Conservation (phyloP, 2,888 invertebrate genomes). For the Calameuta filiformis region DNA sequence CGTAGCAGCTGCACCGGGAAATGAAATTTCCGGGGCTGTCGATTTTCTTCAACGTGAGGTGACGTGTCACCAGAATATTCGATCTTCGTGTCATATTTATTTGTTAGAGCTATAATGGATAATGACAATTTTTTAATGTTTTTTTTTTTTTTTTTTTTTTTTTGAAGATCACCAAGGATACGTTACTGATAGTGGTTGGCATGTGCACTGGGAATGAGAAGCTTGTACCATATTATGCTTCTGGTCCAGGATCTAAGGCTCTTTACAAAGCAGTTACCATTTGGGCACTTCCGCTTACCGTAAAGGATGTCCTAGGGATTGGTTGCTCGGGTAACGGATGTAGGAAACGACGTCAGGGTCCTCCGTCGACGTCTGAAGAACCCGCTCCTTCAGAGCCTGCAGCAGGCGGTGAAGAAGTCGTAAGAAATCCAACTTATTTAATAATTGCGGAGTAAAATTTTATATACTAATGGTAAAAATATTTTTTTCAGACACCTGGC, state of each 20-base stretch:
- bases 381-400: no score
- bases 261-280: slow-evolving; percentile 31
- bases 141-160: background rate
- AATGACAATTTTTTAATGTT: background rate
- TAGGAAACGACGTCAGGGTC: slow-evolving; percentile 17
- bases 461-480: background rate
- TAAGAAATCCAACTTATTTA: background rate
- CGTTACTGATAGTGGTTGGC: slow-evolving; percentile 40
- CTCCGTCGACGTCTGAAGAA: no score
- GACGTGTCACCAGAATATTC: slow-evolving; percentile 1
- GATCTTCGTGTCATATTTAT: background rate
- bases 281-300: slow-evolving; percentile 34
- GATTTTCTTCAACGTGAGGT: slow-evolving; percentile 42
- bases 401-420: no score
- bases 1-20: slow-evolving; percentile 30
- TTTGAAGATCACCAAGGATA: slow-evolving; percentile 27
- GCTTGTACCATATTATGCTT: slow-evolving; percentile 37
- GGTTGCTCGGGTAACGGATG: slow-evolving; percentile 28
- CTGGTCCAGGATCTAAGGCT: slow-evolving; percentile 39
- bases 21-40: slow-evolving; percentile 30
- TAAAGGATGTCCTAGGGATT: slow-evolving; percentile 27
- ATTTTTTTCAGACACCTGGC: background rate
- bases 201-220: slow-evolving; percentile 18
- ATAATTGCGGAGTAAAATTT: background rate
- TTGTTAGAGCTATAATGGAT: background rate